Base-by-base conservation (phyloP, 2,888 invertebrate genomes). In the Pandemis corylana region DNA sequence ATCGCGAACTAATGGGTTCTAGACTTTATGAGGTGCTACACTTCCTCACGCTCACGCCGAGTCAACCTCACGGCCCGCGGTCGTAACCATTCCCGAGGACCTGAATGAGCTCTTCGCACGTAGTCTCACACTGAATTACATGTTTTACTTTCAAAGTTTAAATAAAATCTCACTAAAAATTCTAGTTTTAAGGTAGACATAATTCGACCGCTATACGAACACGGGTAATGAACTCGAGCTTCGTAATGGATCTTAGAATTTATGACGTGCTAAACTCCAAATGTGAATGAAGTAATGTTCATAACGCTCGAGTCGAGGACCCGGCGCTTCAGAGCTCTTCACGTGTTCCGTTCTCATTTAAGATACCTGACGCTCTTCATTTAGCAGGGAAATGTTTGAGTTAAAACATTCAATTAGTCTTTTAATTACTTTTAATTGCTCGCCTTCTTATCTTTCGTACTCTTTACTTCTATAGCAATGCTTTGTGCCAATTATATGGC, bases 241-340 rank as follows among this genome's bases (percentile, higher is more conserved):
- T 77, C 83, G 87, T 90, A 90, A 91, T 90, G 88, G 89, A 89
- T 87, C 85, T 86, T 83, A 85, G 85, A 87, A 85, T 91, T 91
- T 91, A 91, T 86, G 90, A 90, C 83, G 91, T 90, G 90, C 89
- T 91, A 90, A 90, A 88, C 86, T 87, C 82, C 77, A 75, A 80
- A 82, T 83, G 82, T 83, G 84, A 86, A 89, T 90, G 84, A 86
- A 89, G 88, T 85, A 86, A 90, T 87, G 84, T 87, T 88, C 87
- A 86, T 89, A 90, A 89, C 86, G 85, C 84, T 83, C 84, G 85
- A 86, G 87, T 90, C 87, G 88, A 81, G 82, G 78, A 76, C 83
- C 83, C 85, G 86, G 86, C 86, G 85, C 86, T 87, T 84, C 80
- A 82, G 82, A 82, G 81, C 85, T 87, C 86, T 86, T 84, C 86